Percentiles rank a stretch among this genome's conserved stretches.
phyloP scores from a whole-genome alignment of 1,140 invertebrate species.

The Dinoponera quadriceps region DNA sequence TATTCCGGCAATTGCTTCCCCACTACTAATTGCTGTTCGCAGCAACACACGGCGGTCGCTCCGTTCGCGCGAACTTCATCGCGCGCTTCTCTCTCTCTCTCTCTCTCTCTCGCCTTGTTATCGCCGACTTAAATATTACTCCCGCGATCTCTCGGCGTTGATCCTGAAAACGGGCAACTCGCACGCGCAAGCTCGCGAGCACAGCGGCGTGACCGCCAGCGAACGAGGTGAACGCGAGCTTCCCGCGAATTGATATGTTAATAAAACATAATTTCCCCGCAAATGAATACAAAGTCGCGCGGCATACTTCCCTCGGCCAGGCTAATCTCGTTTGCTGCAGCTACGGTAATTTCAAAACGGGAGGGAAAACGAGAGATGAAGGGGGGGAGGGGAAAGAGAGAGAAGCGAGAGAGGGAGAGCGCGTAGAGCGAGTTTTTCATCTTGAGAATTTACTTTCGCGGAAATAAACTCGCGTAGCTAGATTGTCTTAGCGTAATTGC shows the following conservation, averaged over 20 bases:
- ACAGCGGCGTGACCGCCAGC: no score
- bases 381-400: neutral
- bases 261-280: no score
- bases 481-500: slow-evolving; percentile 52
- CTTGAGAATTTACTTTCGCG: neutral
- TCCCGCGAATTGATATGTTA: no score
- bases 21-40: slow-evolving; percentile 43
- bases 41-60: slow-evolving; percentile 17
- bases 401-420: neutral
- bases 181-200: no score
- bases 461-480: slow-evolving; percentile 30
- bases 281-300: no score
- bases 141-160: neutral
- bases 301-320: no score
- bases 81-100: slow-evolving; percentile 2
- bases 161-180: no score
- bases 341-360: no score
- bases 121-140: neutral
- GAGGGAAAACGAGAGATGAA: neutral
- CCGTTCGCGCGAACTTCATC: neutral
- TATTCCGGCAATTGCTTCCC: slow-evolving; percentile 50
- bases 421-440: neutral
- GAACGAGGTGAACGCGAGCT: no score
- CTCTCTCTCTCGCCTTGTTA: neutral
- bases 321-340: no score